These are phyloP conservation scores for Rhinichthys klamathensis DNA, from an alignment of 2,113 vertebrate species.

Conservation along the genomic window DNA sequence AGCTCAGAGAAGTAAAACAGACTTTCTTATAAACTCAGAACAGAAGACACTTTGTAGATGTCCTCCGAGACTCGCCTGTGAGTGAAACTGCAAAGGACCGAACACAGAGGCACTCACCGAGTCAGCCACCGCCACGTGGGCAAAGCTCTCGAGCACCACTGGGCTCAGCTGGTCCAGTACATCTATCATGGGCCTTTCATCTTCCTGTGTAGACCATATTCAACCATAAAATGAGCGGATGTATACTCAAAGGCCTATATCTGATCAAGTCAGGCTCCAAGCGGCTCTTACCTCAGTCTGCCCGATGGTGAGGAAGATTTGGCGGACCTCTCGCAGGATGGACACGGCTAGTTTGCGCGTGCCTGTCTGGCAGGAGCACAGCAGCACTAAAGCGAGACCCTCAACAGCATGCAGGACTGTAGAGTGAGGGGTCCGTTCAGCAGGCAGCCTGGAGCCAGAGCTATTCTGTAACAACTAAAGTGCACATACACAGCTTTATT, in stretches of 20 bases:
- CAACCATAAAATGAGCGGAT: constrained; percentile 6
- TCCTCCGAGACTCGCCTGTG: neutral
- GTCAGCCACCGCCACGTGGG: constrained; percentile 92
- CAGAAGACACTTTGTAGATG: constrained; percentile 47
- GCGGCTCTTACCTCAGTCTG: constrained; percentile 85
- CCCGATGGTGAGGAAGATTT: constrained; percentile 88
- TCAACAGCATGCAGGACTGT: constrained; percentile 91
- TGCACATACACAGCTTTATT: neutral
- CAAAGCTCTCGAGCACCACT: constrained; percentile 94
- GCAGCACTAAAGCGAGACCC: constrained; percentile 91
- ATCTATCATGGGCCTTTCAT: constrained; percentile 98
- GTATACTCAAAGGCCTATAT: neutral
- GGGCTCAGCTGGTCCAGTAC: constrained; percentile 97
- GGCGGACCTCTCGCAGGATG: constrained; percentile 92
- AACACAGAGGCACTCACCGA: constrained; percentile 76
- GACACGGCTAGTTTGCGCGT: constrained; percentile 92
- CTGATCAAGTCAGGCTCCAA: neutral
- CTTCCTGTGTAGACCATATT: constrained; percentile 78
- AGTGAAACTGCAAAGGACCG: constrained; percentile 18
- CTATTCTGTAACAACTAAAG: constrained; percentile 75
- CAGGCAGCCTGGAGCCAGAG: constrained; percentile 76
- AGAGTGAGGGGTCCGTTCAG: constrained; percentile 86
- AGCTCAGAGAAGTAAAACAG: neutral
- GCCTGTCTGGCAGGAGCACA: constrained; percentile 93
- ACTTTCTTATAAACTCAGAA: constrained; percentile 3